Evolutionary conservation across 2,888 invertebrate species (phyloP).

Genomic region (Syrista parreyssii): DNA sequence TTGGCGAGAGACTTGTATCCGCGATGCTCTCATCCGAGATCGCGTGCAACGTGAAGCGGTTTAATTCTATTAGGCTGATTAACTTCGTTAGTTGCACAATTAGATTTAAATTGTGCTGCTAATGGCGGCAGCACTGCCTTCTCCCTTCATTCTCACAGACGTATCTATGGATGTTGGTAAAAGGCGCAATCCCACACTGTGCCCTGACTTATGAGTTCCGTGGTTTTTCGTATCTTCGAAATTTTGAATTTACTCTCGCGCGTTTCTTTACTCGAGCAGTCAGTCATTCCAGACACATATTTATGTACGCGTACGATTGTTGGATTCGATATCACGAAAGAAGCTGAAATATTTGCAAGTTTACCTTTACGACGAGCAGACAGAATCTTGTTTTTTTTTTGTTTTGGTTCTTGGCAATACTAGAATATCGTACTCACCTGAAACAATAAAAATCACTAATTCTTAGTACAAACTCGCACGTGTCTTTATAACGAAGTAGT

Average conservation of each 20-base stretch:
- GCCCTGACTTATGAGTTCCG: background rate
- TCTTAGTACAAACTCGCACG: background rate
- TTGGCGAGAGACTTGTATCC: background rate
- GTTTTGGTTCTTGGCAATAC: constrained; percentile 9
- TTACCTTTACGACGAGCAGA: background rate
- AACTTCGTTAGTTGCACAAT: constrained; percentile 2
- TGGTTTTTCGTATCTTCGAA: background rate
- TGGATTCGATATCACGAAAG: background rate
- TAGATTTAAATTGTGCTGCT: background rate
- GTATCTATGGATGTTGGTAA: background rate
- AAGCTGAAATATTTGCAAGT: background rate
- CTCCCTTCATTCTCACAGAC: background rate
- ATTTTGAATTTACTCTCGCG: background rate
- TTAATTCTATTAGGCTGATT: background rate
- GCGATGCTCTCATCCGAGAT: background rate
- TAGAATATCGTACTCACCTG: constrained; percentile 43
- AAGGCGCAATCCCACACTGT: background rate
- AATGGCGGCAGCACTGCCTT: background rate
- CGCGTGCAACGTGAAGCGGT: background rate
- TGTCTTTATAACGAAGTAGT: background rate
- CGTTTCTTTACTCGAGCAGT: background rate
- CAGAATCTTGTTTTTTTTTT: background rate
- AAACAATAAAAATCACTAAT: constrained; percentile 29
- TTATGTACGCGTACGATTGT: background rate
- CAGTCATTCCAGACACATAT: background rate